Evolutionary conservation across 1,140 invertebrate species (phyloP), one percentile per base, ranked within the genome.

Genomic region (Lasaia peninsularis): DNA sequence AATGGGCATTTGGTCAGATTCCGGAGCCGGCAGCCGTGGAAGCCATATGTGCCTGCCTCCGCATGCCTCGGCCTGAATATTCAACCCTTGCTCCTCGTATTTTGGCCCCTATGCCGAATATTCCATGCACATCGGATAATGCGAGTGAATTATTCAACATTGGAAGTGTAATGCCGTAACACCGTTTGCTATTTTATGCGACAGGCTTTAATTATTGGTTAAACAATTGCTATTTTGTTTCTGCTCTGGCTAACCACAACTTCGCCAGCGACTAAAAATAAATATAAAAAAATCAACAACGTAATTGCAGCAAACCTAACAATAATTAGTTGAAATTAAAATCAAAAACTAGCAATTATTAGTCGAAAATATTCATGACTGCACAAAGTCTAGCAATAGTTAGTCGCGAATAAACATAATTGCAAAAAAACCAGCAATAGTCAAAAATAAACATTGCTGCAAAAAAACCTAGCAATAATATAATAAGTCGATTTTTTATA

Each of bases 1-100:
- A 79, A 78, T 85, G 80, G 80, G 81, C 81, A 88, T 86, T 86
- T 82, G 85, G 81, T 85, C 74, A 82, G 85, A 88, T 88, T 88
- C 85, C 85, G 69, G 66, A 65, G 75, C 67, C 71, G 63, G 75
- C 73, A 80, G 79, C 72, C 76, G 76, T 72, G 75, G 75, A 65
- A 80, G 79, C 73, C 81, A 85, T 79, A 80, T 88, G 85, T 85
- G 85, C 72, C 79, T 76, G 74, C 76, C 74, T 78, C 78, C 73
- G 82, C 82, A 86, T 86, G 81, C 85, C 84, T 79, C 71, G 31
- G 65, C 53, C 71, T 55, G 81, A 77, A 80, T 83, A 86, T 83
- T 80, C 81, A 78, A 73, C 74, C 75, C 73, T 72, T 68, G 74
- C 72, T 66, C 65, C 71, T 69, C 75, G 76, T 73, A 82, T 79